Base-by-base conservation (phyloP, 53 echinoderm and acorn worm species). In the Crossaster papposus region DNA sequence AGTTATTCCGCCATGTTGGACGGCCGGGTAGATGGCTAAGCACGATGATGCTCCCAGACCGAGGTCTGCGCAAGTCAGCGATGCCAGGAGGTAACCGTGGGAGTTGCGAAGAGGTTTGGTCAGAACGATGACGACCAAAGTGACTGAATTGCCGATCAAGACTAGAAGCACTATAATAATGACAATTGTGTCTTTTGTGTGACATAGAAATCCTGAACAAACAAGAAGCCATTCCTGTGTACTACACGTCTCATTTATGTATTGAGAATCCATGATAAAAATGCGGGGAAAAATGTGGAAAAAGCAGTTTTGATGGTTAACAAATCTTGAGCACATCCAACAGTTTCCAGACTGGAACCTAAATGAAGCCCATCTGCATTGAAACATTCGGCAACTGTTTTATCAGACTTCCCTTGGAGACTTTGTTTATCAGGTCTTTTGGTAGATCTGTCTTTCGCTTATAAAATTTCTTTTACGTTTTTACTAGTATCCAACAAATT, bases 61-160 rank as follows among this genome's bases (percentile, higher is more conserved):
- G 7, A 68, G 4, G 68, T 68, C 68, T 68, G 68, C 68, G 22
- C 68, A 68, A 68, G 68, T 26, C 24, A 68, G 68, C 20, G 68
- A 68, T 68, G 68, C 28, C 68, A 68, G n/a, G 9, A 68, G 68
- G 3, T 10, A 74, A 15, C 75, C 75, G 22, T 74, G 75, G 33
- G 75, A 15, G 36, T 35, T 74, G 17, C 75, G 75, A 74, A 74
- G 75, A 74, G 75, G 36, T 20, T 74, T 74, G 14, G 75, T 74
- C 33, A 36, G 20, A 35, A 29, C 35, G 14, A 74, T 14, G 30
- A 74, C 36, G 8, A 74, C 36, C 35, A 74, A 15, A 74, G 35
- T 74, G 15, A 29, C 35, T 33, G 18, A 17, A 36, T 74, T 74
- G 31, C 75, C 75, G 36, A 36, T 74, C 75, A 74, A 22, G 31